Evolutionary conservation across 2,888 invertebrate species (phyloP).

Genomic region (Cataglyphis cursor): DNA sequence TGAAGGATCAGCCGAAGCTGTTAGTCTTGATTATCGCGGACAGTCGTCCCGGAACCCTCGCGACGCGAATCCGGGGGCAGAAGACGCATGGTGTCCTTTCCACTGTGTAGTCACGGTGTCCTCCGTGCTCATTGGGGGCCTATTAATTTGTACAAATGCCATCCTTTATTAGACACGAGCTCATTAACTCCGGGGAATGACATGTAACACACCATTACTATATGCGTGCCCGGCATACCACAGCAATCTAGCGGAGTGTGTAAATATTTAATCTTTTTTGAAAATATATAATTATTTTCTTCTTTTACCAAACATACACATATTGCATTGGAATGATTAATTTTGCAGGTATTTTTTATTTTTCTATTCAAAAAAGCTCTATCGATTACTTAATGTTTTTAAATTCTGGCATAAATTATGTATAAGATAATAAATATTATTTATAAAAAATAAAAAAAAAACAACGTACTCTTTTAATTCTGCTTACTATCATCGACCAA

Average conservation of each 20-base stretch:
- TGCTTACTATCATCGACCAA: neutral
- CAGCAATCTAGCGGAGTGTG: neutral
- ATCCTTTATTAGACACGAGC: constrained; percentile 71
- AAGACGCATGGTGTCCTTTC: constrained; percentile 79
- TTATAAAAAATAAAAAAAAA: neutral
- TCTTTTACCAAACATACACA: neutral
- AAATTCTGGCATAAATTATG: neutral
- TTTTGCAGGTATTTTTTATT: neutral
- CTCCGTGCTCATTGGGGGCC: constrained; percentile 69
- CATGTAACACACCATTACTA: constrained; percentile 44
- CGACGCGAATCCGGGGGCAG: constrained; percentile 64
- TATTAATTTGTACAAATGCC: constrained; percentile 79
- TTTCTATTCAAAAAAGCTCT: neutral
- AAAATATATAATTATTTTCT: constrained; percentile 16
- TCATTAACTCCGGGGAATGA: constrained; percentile 50
- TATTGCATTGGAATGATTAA: neutral
- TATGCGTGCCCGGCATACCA: constrained; percentile 17
- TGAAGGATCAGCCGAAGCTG: constrained; percentile 85
- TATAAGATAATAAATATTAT: neutral
- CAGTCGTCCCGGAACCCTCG: constrained; percentile 80
- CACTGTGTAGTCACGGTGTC: constrained; percentile 53
- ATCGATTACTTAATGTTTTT: neutral
- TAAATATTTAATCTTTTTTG: constrained; percentile 17
- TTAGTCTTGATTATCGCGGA: constrained; percentile 86
- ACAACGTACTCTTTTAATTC: neutral